phyloP scores from a whole-genome alignment of 2,797 vertebrate genomes.

The Dicrostonyx torquatus region DNA sequence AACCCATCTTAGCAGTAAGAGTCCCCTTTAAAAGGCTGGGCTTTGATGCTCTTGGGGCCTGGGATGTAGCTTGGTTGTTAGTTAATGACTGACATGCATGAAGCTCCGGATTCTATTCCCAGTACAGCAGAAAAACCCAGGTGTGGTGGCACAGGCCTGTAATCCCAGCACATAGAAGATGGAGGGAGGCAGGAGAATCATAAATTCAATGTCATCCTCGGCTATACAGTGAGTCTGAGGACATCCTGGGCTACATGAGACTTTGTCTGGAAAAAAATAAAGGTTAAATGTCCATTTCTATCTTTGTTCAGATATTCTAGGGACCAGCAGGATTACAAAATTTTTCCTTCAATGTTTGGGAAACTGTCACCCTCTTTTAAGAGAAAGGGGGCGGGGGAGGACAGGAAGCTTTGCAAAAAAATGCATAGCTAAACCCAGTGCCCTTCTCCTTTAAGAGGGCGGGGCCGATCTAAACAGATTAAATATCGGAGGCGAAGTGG shows the following conservation, averaged over 20 bases:
- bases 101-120: background rate
- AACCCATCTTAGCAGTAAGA: background rate
- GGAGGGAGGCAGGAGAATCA: background rate
- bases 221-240: background rate
- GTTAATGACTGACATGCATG: background rate
- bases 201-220: background rate
- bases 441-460: conserved; percentile 66
- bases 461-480: background rate
- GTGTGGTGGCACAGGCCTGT: background rate
- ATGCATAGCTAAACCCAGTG: background rate
- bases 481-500: conserved; percentile 47
- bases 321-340: background rate
- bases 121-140: background rate
- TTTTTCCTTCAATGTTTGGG: background rate
- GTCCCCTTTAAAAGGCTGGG: background rate
- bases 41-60: background rate
- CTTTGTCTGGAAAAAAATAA: background rate
- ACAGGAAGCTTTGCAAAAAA: background rate
- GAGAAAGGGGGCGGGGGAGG: fast-evolving
- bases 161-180: background rate
- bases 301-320: background rate
- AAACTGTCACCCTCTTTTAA: background rate
- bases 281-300: background rate
- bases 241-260: background rate
- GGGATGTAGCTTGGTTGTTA: background rate